Percentiles rank a stretch among this genome's conserved stretches.
These are phyloP conservation scores for Drosophila acutilabella DNA, from an alignment of 2,888 invertebrate species.

Conservation along the genomic window DNA sequence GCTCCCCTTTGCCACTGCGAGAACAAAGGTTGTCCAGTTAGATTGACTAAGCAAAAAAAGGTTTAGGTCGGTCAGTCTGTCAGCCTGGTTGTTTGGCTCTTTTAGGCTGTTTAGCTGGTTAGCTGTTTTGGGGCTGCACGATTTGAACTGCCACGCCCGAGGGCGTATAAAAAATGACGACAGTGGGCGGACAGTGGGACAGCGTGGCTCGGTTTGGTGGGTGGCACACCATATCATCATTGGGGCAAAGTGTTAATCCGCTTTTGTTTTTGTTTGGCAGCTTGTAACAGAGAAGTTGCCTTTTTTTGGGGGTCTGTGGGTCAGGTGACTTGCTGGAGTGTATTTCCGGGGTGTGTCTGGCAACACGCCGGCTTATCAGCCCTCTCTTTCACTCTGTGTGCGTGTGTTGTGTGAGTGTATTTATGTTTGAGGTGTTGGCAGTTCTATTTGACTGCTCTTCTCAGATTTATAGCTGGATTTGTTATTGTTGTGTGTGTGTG, in stretches of 20 bases:
- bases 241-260: constrained; percentile 73
- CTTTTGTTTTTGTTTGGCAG: constrained; percentile 69
- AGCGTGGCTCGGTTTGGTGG: neutral
- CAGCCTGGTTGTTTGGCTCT: constrained; percentile 1
- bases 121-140: constrained; percentile 24
- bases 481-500: constrained; percentile 29
- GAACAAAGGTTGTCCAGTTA: constrained; percentile 57
- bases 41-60: constrained; percentile 73
- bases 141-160: constrained; percentile 47
- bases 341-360: constrained; percentile 58
- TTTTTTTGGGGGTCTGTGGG: constrained; percentile 30
- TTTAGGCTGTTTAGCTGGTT: constrained; percentile 6
- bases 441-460: constrained; percentile 56
- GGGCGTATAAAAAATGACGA: constrained; percentile 55
- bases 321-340: constrained; percentile 42
- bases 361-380: constrained; percentile 18
- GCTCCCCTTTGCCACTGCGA: neutral
- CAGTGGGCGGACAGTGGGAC: constrained; percentile 22
- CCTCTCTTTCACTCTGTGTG: neutral
- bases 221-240: constrained; percentile 61
- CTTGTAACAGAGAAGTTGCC: constrained; percentile 49
- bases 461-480: constrained; percentile 56
- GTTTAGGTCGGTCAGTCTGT: constrained; percentile 52
- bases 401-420: constrained; percentile 9
- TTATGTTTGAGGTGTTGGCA: constrained; percentile 54